A percentile compares a stretch with the other conserved stretches of the same genome.
Conservation (phyloP, 2,888 invertebrate genomes). For the Allacma fusca region DNA sequence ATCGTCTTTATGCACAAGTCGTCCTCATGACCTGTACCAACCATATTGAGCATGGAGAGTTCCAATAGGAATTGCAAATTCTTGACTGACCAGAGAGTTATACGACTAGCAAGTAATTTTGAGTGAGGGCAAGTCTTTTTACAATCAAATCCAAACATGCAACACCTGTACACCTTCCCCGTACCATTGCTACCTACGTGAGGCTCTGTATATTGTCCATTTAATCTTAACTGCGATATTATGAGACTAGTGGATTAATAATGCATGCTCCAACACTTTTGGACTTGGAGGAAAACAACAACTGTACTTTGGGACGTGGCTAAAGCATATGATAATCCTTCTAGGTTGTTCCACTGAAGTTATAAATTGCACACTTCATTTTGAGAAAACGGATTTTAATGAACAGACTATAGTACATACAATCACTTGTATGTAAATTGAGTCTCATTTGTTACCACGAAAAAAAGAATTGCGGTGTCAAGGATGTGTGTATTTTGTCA, state of each 20-base stretch:
- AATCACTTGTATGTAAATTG: neutral
- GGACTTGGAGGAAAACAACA: neutral
- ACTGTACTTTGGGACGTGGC: neutral
- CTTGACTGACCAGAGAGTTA: slow-evolving; percentile 15
- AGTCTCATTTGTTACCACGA: neutral
- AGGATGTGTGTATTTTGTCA: neutral
- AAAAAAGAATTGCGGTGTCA: slow-evolving; percentile 5
- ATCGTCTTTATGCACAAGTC: neutral
- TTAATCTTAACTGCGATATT: slow-evolving; percentile 5
- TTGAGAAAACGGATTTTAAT: neutral
- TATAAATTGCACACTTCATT: neutral
- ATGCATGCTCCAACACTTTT: neutral
- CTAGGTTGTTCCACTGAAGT: neutral
- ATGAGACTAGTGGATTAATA: neutral
- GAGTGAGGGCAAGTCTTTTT: too few relatives aligned
- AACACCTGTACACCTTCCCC: neutral
- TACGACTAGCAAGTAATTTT: too few relatives aligned
- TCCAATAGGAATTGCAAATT: slow-evolving; percentile 26
- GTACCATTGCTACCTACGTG: neutral
- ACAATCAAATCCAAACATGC: neutral
- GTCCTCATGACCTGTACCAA: slow-evolving; percentile 36
- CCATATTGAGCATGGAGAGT: slow-evolving; percentile 30
- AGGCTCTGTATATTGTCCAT: neutral
- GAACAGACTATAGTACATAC: neutral
- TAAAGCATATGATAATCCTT: neutral